These are phyloP conservation scores for Koerneria pararmatus DNA, from an alignment of 2,888 invertebrate genomes.

Conservation along the genomic window DNA sequence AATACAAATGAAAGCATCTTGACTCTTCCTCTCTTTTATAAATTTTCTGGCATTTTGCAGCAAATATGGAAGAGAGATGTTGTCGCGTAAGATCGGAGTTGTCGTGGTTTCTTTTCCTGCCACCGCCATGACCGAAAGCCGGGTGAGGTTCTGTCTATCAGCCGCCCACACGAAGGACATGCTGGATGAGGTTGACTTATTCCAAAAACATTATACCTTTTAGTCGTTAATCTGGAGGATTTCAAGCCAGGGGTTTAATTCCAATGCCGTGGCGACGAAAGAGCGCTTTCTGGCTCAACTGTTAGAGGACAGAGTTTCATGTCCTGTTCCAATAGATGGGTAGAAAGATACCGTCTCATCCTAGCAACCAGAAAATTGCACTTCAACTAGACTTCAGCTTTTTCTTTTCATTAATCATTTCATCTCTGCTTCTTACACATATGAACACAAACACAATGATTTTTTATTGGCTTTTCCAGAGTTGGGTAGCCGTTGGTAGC, in stretches of 20 bases:
- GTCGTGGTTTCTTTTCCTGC: conserved; percentile 98
- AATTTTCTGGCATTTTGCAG: conserved; percentile 64
- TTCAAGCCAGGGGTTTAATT: neutral
- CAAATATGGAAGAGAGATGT: conserved; percentile 79
- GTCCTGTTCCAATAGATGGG: no score
- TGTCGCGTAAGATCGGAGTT: conserved; percentile 74
- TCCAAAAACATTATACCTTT: neutral
- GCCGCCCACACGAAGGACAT: conserved; percentile 89
- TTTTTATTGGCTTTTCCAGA: no score
- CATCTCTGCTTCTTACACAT: no score
- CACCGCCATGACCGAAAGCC: conserved; percentile 83
- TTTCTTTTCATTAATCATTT: no score
- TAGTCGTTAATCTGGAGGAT: neutral
- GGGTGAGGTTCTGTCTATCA: conserved; percentile 85
- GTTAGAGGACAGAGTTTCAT: no score
- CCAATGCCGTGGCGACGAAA: neutral
- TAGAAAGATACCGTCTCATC: no score
- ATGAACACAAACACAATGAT: no score
- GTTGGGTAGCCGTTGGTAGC: no score
- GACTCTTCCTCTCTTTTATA: no score
- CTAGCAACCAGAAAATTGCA: no score
- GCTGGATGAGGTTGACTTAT: conserved; percentile 68
- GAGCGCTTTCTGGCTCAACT: conserved; percentile 5
- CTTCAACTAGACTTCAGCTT: no score
- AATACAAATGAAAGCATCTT: neutral